Conservation (phyloP, 2,113 vertebrate species). For the Epinephelus fuscoguttatus region DNA sequence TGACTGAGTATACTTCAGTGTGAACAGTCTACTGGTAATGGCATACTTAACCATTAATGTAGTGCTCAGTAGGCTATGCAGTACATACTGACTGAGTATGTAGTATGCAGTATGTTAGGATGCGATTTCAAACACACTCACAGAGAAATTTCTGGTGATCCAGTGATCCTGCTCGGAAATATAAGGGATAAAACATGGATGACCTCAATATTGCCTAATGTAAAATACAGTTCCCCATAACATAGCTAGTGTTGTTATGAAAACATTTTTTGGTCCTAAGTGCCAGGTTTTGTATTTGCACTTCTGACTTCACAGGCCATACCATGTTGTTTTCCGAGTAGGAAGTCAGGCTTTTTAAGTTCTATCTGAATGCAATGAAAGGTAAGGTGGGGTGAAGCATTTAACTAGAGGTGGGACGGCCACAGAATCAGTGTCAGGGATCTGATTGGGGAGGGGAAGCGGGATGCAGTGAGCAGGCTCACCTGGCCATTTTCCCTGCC, state of each 20-base stretch:
- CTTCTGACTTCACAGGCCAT: neutral
- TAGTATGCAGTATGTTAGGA: neutral
- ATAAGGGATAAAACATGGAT: neutral
- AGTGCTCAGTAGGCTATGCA: neutral
- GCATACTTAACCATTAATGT: neutral
- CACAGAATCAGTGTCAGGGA: neutral
- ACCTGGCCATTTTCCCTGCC: conserved; percentile 57
- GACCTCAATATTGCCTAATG: neutral
- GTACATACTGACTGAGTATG: neutral
- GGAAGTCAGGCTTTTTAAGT: conserved; percentile 17
- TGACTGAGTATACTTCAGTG: neutral
- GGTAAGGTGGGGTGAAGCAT: neutral
- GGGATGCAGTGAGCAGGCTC: conserved; percentile 50
- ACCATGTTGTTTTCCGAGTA: neutral
- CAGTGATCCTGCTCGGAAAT: conserved; percentile 19
- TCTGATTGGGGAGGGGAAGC: conserved; percentile 28
- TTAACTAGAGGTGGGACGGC: neutral
- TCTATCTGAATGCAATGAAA: neutral
- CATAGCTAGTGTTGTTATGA: neutral
- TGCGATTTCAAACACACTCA: neutral
- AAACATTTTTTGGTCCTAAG: too few species aligned
- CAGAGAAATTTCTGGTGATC: neutral
- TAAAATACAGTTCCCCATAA: neutral
- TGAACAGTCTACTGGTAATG: neutral
- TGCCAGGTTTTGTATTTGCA: neutral